Evolutionary conservation across 1,140 invertebrate genomes (phyloP).

Genomic region (Zophobas atratus): DNA sequence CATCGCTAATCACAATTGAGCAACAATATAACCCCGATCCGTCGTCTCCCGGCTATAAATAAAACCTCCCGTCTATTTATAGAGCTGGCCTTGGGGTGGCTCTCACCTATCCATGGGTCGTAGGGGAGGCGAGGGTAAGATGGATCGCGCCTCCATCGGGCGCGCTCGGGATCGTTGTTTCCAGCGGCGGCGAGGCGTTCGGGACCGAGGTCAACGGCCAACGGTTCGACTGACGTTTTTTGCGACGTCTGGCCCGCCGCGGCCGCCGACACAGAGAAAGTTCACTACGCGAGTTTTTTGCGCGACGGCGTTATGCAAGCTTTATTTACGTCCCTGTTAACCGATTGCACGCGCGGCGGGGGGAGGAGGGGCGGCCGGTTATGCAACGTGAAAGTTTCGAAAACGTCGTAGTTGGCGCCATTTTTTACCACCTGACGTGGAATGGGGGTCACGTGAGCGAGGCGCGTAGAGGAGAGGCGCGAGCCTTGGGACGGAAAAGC

Average conservation of each 20-base stretch:
- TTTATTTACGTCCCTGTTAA: constrained; percentile 17
- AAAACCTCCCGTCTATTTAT: not conserved
- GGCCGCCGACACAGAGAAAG: constrained; percentile 36
- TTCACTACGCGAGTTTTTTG: constrained; percentile 8
- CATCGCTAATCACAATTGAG: too few species aligned
- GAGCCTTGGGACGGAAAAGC: too few species aligned
- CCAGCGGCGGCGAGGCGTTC: constrained; percentile 6
- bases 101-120: not conserved
- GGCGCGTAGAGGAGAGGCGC: not conserved
- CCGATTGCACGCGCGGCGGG: constrained; percentile 3
- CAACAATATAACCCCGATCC: not conserved
- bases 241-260: constrained; percentile 40
- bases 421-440: not conserved
- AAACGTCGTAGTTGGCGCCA: too few species aligned
- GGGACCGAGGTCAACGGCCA: constrained; percentile 40
- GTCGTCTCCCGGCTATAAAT: not conserved
- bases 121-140: constrained; percentile 13
- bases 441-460: not conserved
- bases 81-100: not conserved
- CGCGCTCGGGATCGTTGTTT: constrained; percentile 9
- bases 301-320: constrained; percentile 23
- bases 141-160: not conserved
- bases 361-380: not conserved
- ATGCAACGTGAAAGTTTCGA: not conserved
- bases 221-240: constrained; percentile 24